A percentile compares a stretch with the other conserved stretches of the same genome.
phyloP scores from a whole-genome alignment of 2,888 invertebrate genomes.

The Metellina segmentata region DNA sequence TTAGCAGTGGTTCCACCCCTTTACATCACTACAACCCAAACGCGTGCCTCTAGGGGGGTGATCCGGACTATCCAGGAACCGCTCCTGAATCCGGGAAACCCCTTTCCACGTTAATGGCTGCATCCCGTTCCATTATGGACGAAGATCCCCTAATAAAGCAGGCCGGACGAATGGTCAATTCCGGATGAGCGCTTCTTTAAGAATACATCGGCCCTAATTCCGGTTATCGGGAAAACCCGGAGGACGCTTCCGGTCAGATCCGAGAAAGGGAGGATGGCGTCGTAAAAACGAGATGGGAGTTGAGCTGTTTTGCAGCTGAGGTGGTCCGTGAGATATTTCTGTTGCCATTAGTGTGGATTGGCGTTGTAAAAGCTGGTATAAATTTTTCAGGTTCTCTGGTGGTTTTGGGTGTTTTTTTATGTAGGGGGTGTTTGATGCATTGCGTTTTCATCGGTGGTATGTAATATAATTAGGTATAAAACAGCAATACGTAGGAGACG shows the following conservation, averaged over 20 bases:
- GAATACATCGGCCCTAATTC: slow-evolving; percentile 54
- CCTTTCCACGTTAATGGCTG: not conserved
- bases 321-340: no score
- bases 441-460: no score
- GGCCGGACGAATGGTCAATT: not conserved
- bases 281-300: not conserved
- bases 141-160: slow-evolving; percentile 33
- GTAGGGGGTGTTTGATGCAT: not conserved
- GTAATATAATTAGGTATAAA: no score
- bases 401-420: not conserved
- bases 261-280: not conserved
- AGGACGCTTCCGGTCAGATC: not conserved
- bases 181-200: slow-evolving; percentile 42
- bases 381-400: not conserved
- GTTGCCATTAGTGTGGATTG: not conserved
- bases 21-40: no score
- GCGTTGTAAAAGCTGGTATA: not conserved
- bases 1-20: no score
- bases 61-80: no score
- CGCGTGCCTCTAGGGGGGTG: no score
- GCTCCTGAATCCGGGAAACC: not conserved
- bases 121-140: slow-evolving; percentile 25
- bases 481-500: not conserved
- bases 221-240: slow-evolving; percentile 24
- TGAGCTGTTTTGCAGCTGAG: not conserved